Base-by-base conservation (phyloP, 2,888 invertebrate genomes). In the Zaprionus lineosus region DNA sequence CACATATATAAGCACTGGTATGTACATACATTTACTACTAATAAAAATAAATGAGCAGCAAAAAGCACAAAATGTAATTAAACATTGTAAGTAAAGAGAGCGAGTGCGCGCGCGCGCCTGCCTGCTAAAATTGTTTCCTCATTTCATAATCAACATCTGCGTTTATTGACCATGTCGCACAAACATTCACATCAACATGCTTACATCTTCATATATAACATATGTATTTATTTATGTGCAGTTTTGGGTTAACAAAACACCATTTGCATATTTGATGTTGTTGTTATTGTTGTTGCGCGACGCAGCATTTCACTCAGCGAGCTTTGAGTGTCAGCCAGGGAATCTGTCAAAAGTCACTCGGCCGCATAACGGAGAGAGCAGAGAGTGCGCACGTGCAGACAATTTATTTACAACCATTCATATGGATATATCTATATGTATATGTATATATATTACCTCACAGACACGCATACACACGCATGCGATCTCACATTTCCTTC, bases 111-210 rank as follows among this genome's bases (percentile, higher is more conserved):
- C 43, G 28, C 33, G 43, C 56, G 37, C 44, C 34, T 60, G n/a
- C n/a, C n/a, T n/a, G n/a, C n/a, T n/a, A n/a, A 60, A 62, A 85
- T 70, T 52, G 50, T 66, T 81, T 85, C 84, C 81, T 71, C 64
- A 77, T 81, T 81, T 81, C 86, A 81, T 86, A 81, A 81, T 67
- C 65, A 60, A 58, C 62, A 53, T 51, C 37, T 62, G 68, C 73
- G 68, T 73, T 69, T 72, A 72, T 72, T 69, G 61, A 61, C 73
- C 73, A 68, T 73, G 56, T 57, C 69, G 34, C 18, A 33, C 11
- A 37, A 15, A 52, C 8, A 52, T 7, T 26, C 9, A 39, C 6
- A 33, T n/a, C n/a, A n/a, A n/a, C n/a, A n/a, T n/a, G n/a, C n/a
- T n/a, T n/a, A n/a, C n/a, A n/a, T n/a, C n/a, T n/a, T n/a, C n/a